Evolutionary conservation across 2,888 invertebrate species (phyloP).

Genomic region (Drosophila hamatofila): DNA sequence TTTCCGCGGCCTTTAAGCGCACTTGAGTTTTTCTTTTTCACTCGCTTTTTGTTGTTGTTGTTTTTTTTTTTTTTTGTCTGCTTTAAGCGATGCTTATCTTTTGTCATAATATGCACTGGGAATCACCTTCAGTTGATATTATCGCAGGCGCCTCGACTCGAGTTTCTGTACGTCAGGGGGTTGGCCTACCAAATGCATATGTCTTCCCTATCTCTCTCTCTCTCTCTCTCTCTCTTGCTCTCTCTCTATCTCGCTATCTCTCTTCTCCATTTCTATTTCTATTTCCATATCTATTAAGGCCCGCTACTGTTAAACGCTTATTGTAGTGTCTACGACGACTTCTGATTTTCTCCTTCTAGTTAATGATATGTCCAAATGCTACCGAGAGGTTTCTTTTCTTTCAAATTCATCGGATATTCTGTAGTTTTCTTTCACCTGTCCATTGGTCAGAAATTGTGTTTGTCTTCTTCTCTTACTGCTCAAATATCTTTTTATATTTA

Average conservation of each 20-base stretch:
- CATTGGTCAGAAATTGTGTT: conserved; percentile 72
- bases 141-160: conserved; percentile 64
- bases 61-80: conserved; percentile 24
- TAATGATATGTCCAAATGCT: conserved; percentile 11
- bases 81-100: conserved; percentile 78
- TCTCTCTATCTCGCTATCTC: not conserved
- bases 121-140: conserved; percentile 77
- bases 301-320: conserved; percentile 62
- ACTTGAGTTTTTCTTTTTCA: conserved; percentile 8
- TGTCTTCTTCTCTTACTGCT: conserved; percentile 26
- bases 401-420: conserved; percentile 3
- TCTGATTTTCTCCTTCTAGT: conserved; percentile 38
- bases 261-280: not conserved
- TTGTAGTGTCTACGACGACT: conserved; percentile 37
- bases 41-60: not conserved
- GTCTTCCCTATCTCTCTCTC: not conserved
- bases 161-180: conserved; percentile 41
- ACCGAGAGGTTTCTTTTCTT: conserved; percentile 8
- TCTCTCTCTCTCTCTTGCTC: not conserved
- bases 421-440: conserved; percentile 29
- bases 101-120: conserved; percentile 82
- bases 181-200: conserved; percentile 18
- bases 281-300: conserved; percentile 5
- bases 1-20: conserved; percentile 65
- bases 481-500: conserved; percentile 12